Percentiles rank a stretch among this genome's conserved stretches.
phyloP scores from a whole-genome alignment of 2,888 invertebrate species.

The Caradrina clavipalpis region DNA sequence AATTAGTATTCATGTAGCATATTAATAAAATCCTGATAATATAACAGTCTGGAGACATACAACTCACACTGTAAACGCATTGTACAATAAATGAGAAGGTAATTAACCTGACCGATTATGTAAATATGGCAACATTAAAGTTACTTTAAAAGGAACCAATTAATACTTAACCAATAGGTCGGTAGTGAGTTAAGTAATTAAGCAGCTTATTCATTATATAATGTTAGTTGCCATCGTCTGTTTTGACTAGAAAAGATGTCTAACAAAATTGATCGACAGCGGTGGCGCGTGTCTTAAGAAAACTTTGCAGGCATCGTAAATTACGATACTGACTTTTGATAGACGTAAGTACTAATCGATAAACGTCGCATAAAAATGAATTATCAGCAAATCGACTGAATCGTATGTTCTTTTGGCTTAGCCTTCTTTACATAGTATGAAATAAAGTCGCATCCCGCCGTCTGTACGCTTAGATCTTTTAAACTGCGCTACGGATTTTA shows the following conservation, averaged over 20 bases:
- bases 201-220: slow-evolving; percentile 48
- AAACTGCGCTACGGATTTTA: too few species aligned
- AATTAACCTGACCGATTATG: slow-evolving; percentile 43
- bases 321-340: slow-evolving; percentile 48
- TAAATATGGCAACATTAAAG: slow-evolving; percentile 50
- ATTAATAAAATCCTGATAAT: slow-evolving; percentile 1
- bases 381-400: slow-evolving; percentile 1
- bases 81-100: slow-evolving; percentile 31
- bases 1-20: slow-evolving; percentile 10
- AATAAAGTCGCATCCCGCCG: too few species aligned
- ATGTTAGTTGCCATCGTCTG: slow-evolving; percentile 35
- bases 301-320: slow-evolving; percentile 54
- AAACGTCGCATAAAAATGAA: slow-evolving; percentile 16
- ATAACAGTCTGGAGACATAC: slow-evolving; percentile 4
- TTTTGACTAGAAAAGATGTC: slow-evolving; percentile 47
- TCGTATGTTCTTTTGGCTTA: not conserved
- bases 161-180: slow-evolving; percentile 54
- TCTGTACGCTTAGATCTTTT: too few species aligned
- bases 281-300: slow-evolving; percentile 25
- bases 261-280: slow-evolving; percentile 49
- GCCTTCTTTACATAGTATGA: too few species aligned
- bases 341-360: slow-evolving; percentile 41
- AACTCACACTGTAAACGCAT: slow-evolving; percentile 16
- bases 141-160: slow-evolving; percentile 54
- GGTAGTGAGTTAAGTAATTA: slow-evolving; percentile 53